A percentile compares a stretch with the other conserved stretches of the same genome.
These are phyloP conservation scores for Aradophagus sp. DNA, from an alignment of 1,140 invertebrate genomes.

Conservation along the genomic window DNA sequence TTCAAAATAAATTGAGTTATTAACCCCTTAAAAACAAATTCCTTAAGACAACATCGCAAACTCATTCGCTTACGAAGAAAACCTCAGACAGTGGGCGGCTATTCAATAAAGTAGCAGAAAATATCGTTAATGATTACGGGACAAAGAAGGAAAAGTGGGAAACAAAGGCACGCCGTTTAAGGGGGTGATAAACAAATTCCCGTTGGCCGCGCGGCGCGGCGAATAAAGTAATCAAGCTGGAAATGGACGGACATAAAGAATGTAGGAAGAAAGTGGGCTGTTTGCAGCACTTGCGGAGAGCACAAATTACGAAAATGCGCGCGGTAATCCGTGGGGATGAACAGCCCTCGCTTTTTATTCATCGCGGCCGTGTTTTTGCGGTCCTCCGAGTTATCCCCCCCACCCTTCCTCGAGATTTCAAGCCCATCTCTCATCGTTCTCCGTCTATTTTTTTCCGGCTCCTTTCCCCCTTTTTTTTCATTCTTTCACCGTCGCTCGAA, in stretches of 20 bases:
- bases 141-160: neutral
- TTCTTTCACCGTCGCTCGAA: slow-evolving; percentile 32
- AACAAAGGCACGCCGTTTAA: slow-evolving; percentile 5
- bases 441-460: neutral
- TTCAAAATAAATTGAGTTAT: no score
- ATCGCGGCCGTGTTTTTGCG: slow-evolving; percentile 32
- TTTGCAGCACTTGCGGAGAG: slow-evolving; percentile 11
- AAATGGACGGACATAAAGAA: slow-evolving; percentile 33
- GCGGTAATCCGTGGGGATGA: slow-evolving; percentile 40
- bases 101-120: no score
- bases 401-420: no score
- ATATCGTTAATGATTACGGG: no score
- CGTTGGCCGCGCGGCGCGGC: slow-evolving; percentile 6
- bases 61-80: no score
- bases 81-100: no score
- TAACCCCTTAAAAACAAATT: no score
- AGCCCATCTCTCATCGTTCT: neutral
- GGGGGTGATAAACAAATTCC: slow-evolving; percentile 25
- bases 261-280: slow-evolving; percentile 28
- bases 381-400: slow-evolving; percentile 12
- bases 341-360: slow-evolving; percentile 31
- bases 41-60: no score
- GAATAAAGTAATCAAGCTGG: slow-evolving; percentile 36
- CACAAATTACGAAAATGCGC: slow-evolving; percentile 61
- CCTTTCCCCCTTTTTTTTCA: slow-evolving; percentile 1